Conservation (phyloP, 92 coral and sea anemone genomes). For the Siderastrea radians region DNA sequence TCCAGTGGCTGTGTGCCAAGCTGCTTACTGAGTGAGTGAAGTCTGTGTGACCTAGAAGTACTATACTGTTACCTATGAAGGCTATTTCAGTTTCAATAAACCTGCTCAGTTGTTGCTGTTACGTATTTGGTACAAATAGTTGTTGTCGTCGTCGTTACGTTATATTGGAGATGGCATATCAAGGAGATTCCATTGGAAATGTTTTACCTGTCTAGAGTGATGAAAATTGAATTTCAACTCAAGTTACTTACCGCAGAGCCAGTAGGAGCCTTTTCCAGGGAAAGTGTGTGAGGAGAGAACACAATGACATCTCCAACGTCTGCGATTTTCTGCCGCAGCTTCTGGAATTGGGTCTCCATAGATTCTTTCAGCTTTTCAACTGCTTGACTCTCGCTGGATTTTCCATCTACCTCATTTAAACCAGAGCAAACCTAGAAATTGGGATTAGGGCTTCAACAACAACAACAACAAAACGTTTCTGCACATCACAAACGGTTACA, state of each 20-base stretch:
- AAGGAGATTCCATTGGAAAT: neutral
- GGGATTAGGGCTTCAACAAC: too few relatives aligned
- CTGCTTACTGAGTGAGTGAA: too few relatives aligned
- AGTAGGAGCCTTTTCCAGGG: neutral
- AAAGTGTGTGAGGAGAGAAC: neutral
- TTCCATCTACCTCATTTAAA: neutral
- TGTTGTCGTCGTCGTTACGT: too few relatives aligned
- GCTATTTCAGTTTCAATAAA: too few relatives aligned
- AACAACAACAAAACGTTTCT: too few relatives aligned
- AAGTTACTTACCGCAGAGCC: neutral
- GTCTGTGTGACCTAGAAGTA: too few relatives aligned
- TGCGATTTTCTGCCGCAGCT: neutral
- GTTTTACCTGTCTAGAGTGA: neutral
- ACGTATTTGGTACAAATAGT: too few relatives aligned
- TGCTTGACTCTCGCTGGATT: neutral
- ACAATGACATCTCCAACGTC: neutral
- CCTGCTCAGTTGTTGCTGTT: too few relatives aligned
- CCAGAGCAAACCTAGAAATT: neutral
- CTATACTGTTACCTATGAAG: too few relatives aligned
- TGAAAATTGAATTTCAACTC: neutral
- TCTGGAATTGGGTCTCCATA: neutral
- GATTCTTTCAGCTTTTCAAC: neutral
- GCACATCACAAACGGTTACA: too few relatives aligned
- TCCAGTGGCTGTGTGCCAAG: too few relatives aligned
- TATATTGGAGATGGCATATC: too few relatives aligned